Conservation (phyloP, 2,888 invertebrate genomes). For the Pycnomerus fuliginosus region DNA sequence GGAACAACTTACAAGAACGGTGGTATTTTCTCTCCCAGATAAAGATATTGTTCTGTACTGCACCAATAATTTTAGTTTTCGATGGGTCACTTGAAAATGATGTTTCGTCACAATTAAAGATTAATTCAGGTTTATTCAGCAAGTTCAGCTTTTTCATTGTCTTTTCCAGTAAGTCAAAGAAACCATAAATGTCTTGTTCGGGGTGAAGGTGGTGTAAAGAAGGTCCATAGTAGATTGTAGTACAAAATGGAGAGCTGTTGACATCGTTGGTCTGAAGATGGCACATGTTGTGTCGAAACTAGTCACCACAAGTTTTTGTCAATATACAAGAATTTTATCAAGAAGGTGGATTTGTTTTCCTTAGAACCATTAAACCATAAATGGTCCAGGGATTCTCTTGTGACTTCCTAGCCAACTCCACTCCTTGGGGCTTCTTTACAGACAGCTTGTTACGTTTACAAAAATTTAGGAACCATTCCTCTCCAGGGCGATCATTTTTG, state of each 20-base stretch:
- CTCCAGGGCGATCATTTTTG: neutral
- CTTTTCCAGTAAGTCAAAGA: neutral
- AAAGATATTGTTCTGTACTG: conserved; percentile 11
- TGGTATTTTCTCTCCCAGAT: conserved; percentile 7
- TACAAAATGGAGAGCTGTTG: no score
- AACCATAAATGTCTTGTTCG: no score
- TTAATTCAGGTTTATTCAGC: conserved; percentile 6
- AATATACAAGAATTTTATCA: no score
- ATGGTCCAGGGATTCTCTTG: neutral
- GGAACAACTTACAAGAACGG: conserved; percentile 6
- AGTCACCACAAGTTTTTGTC: no score
- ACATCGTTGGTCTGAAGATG: no score
- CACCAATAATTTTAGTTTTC: conserved; percentile 22
- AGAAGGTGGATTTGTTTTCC: no score
- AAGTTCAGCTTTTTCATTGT: neutral
- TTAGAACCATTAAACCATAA: no score
- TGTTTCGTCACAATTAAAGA: conserved; percentile 16
- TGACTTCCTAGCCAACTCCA: no score
- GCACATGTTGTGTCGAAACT: no score
- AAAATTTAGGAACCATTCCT: conserved; percentile 14
- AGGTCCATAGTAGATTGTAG: no score
- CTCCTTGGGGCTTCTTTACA: neutral
- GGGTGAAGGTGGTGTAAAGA: no score
- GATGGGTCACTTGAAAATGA: conserved; percentile 2
- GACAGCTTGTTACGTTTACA: neutral